A percentile compares a stretch with the other conserved stretches of the same genome.
These are phyloP conservation scores for Chondrilla cf. caribensis DNA, from an alignment of 37 sponge, comb jelly and placozoan genomes.

Conservation along the genomic window DNA sequence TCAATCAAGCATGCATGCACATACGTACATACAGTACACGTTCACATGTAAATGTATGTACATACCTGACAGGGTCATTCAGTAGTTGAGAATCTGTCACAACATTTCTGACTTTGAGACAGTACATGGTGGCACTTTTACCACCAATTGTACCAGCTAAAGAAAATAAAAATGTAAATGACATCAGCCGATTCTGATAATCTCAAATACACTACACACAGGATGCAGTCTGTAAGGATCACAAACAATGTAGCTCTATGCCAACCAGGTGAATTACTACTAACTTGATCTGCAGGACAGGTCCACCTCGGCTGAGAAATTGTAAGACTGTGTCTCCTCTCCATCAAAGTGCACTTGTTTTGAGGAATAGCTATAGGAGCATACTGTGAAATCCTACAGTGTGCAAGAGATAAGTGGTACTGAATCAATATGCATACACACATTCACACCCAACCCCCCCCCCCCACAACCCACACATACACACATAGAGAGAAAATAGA, in stretches of 20 bases:
- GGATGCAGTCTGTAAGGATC: no score
- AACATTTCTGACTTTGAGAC: slow-evolving; percentile 15
- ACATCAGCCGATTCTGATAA: no score
- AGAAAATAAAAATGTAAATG: not conserved
- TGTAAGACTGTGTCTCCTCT: not conserved
- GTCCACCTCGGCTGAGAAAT: slow-evolving; percentile 13
- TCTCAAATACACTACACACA: no score
- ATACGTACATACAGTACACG: no score
- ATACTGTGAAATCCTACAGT: not conserved
- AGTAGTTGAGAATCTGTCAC: not conserved
- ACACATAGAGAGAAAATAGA: no score
- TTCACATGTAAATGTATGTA: not conserved
- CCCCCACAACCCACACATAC: no score
- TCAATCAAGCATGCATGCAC: no score
- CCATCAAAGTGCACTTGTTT: slow-evolving; percentile 25
- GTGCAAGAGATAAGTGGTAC: not conserved
- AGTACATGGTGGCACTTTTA: slow-evolving; percentile 30
- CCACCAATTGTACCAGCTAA: slow-evolving; percentile 18
- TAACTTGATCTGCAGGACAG: slow-evolving; percentile 31
- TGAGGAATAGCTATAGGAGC: slow-evolving; percentile 12
- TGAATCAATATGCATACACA: not conserved
- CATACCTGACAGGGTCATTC: not conserved
- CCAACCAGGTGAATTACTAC: not conserved
- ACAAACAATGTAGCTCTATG: not conserved
- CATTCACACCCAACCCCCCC: no score